These are phyloP conservation scores for Eupithecia abbreviata DNA, from an alignment of 2,888 invertebrate genomes.

Conservation along the genomic window DNA sequence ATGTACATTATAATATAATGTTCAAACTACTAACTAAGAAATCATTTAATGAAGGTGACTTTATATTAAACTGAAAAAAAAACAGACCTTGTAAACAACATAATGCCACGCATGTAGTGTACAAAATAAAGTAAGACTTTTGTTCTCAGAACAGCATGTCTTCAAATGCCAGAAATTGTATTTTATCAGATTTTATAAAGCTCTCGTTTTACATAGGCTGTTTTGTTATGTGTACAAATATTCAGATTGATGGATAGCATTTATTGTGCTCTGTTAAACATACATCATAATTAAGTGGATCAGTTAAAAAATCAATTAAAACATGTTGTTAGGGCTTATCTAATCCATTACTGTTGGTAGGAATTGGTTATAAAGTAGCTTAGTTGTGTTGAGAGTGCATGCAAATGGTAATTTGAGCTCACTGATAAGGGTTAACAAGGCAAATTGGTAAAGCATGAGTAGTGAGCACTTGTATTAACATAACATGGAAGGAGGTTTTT, in stretches of 20 bases:
- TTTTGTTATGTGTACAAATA: not conserved
- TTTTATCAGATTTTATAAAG: not conserved
- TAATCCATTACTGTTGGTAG: slow-evolving; percentile 16
- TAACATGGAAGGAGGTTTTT: not conserved
- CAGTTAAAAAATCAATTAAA: not conserved
- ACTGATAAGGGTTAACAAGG: slow-evolving; percentile 3
- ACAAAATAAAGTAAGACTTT: not conserved
- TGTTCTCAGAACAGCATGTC: not conserved
- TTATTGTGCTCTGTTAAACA: not conserved
- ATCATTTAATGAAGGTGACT: not conserved
- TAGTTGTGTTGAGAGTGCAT: slow-evolving; percentile 8
- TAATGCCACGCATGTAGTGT: not conserved
- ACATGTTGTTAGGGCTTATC: slow-evolving; percentile 13
- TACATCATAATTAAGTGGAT: not conserved
- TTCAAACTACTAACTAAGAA: not conserved
- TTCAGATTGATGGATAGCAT: not conserved
- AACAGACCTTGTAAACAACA: not conserved
- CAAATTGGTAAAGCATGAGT: not conserved
- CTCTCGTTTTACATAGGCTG: not conserved
- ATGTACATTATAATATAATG: not conserved
- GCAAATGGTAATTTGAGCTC: slow-evolving; percentile 11
- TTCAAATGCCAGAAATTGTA: not conserved
- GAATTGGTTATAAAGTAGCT: slow-evolving; percentile 15
- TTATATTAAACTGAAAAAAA: not conserved
- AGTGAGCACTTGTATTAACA: not conserved